Conservation (phyloP, 2,797 vertebrate species). For the Nyctibius grandis region DNA sequence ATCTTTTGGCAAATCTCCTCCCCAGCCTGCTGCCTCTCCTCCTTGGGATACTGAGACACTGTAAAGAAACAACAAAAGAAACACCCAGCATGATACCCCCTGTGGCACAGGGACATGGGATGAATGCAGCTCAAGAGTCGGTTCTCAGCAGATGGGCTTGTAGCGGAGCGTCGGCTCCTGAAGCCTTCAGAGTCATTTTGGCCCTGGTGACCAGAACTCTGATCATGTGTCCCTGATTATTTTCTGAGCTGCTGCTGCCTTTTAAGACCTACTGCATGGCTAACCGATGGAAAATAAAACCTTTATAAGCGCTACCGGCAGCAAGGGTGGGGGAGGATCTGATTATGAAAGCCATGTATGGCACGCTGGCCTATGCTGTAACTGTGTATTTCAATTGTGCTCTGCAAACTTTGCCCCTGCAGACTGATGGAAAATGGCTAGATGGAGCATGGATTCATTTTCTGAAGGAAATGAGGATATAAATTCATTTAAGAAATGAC, state of each 20-base stretch:
- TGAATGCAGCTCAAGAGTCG: neutral
- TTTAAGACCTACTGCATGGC: slow-evolving; percentile 30
- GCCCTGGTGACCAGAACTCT: neutral
- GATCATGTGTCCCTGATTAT: neutral
- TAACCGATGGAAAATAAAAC: slow-evolving; percentile 57
- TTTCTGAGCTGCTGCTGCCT: slow-evolving; percentile 43
- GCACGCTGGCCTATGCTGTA: neutral
- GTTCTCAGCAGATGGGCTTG: neutral
- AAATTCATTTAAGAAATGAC: slow-evolving; percentile 69
- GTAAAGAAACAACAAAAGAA: neutral
- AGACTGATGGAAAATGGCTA: slow-evolving; percentile 45
- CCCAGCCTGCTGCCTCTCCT: slow-evolving; percentile 18
- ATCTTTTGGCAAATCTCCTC: slow-evolving; percentile 30
- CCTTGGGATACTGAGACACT: neutral
- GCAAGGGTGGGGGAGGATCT: neutral
- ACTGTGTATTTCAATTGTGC: slow-evolving; percentile 17
- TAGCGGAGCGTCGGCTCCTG: neutral
- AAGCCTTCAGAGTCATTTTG: neutral
- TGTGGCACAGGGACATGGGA: accelerated
- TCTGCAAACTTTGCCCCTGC: slow-evolving; percentile 55
- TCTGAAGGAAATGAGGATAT: slow-evolving; percentile 66
- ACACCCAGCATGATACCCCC: neutral
- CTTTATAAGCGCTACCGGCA: neutral
- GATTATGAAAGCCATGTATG: neutral
- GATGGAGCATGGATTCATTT: slow-evolving; percentile 59